These are phyloP conservation scores for Flabesymbios commensalis DNA, from an alignment of 2,888 invertebrate species.

Conservation along the genomic window DNA sequence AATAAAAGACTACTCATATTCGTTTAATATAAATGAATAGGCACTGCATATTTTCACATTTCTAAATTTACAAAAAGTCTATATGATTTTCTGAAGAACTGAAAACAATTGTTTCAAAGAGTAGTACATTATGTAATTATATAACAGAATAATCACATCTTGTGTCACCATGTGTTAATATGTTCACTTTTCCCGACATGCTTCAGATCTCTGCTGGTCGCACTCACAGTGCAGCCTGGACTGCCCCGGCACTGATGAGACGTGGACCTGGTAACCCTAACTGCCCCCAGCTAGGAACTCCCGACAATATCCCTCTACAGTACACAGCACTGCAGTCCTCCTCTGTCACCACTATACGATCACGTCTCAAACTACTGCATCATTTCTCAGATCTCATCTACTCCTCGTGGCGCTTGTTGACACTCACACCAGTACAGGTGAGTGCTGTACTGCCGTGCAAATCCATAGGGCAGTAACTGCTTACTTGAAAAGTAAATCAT, in stretches of 20 bases:
- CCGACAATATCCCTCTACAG: constrained; percentile 67
- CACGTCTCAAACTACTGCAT: constrained; percentile 67
- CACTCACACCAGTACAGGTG: constrained; percentile 10
- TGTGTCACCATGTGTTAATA: neutral
- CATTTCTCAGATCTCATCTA: constrained; percentile 70
- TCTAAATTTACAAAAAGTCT: too few species aligned
- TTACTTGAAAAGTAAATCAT: too few species aligned
- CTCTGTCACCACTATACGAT: constrained; percentile 65
- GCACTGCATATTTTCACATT: too few species aligned
- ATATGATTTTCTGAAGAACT: too few species aligned
- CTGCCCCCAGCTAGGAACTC: constrained; percentile 65
- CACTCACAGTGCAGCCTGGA: constrained; percentile 71
- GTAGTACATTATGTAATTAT: too few species aligned
- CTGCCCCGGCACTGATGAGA: constrained; percentile 63
- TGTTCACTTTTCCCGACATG: neutral
- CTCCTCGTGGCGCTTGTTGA: constrained; percentile 64
- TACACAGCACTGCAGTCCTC: constrained; percentile 66
- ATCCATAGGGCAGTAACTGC: too few species aligned
- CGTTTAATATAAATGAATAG: too few species aligned
- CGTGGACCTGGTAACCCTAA: constrained; percentile 65
- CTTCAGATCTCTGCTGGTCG: constrained; percentile 68
- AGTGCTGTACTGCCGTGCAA: too few species aligned
- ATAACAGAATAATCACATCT: neutral
- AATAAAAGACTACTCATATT: too few species aligned
- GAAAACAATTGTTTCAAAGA: too few species aligned